Base-by-base conservation (phyloP, 64 coral and sea anemone species). In the Pachyseris speciosa region DNA sequence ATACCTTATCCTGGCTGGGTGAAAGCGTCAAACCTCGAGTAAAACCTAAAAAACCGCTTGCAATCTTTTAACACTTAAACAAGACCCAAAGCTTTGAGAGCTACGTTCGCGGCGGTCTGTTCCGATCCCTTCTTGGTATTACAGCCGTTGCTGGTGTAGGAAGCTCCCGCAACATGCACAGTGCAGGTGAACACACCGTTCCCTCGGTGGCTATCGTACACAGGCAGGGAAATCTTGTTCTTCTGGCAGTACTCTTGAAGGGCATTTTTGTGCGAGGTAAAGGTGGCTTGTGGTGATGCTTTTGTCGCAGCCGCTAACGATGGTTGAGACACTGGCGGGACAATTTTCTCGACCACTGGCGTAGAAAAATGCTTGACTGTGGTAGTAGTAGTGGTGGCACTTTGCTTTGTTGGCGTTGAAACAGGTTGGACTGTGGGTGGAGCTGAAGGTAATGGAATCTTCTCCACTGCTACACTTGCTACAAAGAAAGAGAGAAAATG, bases 211-310 rank as follows among this genome's bases (percentile, higher is more conserved):
- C 83, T 87, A 9, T 76, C 58, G 83, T 99, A 99, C 12, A 93
- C 57, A 51, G 97, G 97, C 33, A 95, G 58, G 72, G 55, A 67
- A 22, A 86, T 73, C 58, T 89, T 92, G 78, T 63, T 73, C 70
- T 99, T 99, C 57, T 99, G 93, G 52, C 94, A 99, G 41, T 89
- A 84, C 67, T 99, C 97, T 59, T 99, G 97, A 30, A 99, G 80
- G 4, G 85, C 78, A 72, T 99, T 99, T 38, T 99, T 99, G 91
- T 97, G 93, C 0, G 95, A 94, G 19, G 89, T 92, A 45, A 84
- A 49, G 13, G 38, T 53, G 20, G 37, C 37, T 13, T 19, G 17
- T 20, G 52, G 44, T 76, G 49, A 51, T 10, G 9, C 73, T 32
- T 6, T 0, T 1, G 20, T 12, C 53, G 74, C 45, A 5, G 48